phyloP scores from a whole-genome alignment of 2,888 invertebrate species.

The Leptothorax acervorum region DNA sequence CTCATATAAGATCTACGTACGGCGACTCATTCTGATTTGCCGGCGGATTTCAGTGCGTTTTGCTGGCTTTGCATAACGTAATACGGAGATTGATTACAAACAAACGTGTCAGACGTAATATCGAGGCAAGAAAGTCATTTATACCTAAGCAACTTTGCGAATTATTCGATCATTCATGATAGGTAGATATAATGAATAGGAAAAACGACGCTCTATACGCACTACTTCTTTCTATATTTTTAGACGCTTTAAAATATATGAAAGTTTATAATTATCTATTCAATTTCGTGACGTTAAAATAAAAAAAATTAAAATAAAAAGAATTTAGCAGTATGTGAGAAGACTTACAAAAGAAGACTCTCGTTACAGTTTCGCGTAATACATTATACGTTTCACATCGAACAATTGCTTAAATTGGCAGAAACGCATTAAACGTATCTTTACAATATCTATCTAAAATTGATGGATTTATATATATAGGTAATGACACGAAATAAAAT shows the following conservation, averaged over 20 bases:
- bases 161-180: background rate
- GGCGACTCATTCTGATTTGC: slow-evolving; percentile 45
- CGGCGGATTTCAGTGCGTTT: slow-evolving; percentile 9
- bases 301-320: background rate
- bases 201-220: background rate
- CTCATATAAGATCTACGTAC: slow-evolving; percentile 39
- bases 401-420: background rate
- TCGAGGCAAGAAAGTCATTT: background rate
- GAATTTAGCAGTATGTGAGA: background rate
- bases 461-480: background rate
- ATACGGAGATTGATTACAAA: slow-evolving; percentile 10
- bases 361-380: background rate
- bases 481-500: background rate
- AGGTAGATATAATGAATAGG: background rate
- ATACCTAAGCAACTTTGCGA: background rate
- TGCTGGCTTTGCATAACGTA: slow-evolving; percentile 13
- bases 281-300: background rate
- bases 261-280: background rate
- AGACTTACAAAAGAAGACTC: background rate
- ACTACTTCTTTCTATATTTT: background rate
- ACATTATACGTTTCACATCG: background rate
- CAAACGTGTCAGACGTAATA: background rate
- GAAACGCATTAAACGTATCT: background rate
- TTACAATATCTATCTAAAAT: background rate
- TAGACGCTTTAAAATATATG: background rate